These are phyloP conservation scores for Takifugu rubripes DNA, from an alignment of 2,797 vertebrate genomes.

Conservation along the genomic window DNA sequence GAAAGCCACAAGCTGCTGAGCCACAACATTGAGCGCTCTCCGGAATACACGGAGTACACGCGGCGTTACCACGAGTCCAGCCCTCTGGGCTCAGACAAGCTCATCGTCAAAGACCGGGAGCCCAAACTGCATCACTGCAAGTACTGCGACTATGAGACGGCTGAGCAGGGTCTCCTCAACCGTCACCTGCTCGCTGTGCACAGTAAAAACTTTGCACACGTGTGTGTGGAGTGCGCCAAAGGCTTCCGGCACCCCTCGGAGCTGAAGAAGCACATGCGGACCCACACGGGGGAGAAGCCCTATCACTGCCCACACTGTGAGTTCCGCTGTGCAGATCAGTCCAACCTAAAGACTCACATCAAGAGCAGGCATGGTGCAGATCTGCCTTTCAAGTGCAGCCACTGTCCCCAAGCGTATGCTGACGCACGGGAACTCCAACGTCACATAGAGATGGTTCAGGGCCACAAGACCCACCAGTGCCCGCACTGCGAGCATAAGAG, in stretches of 20 bases:
- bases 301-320: constrained; percentile 96
- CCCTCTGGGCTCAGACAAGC: constrained; percentile 92
- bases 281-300: constrained; percentile 95
- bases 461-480: constrained; percentile 95
- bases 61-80: constrained; percentile 95
- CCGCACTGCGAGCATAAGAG: constrained; percentile 97
- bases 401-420: constrained; percentile 91
- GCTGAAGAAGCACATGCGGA: constrained; percentile 98
- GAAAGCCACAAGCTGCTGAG: constrained; percentile 97
- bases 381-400: constrained; percentile 90
- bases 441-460: constrained; percentile 92
- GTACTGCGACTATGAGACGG: constrained; percentile 96
- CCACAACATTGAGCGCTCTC: constrained; percentile 87
- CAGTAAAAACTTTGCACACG: constrained; percentile 99
- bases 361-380: constrained; percentile 98
- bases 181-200: constrained; percentile 95
- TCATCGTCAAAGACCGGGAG: constrained; percentile 95
- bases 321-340: constrained; percentile 95
- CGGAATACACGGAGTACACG: constrained; percentile 93
- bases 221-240: constrained; percentile 97
- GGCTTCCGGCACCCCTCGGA: constrained; percentile 96
- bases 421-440: constrained; percentile 88
- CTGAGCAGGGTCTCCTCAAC: constrained; percentile 93
- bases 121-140: constrained; percentile 95
- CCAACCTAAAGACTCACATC: constrained; percentile 96